Conservation (phyloP, 1,140 invertebrate genomes). For the Mycetomoellerius zeteki region DNA sequence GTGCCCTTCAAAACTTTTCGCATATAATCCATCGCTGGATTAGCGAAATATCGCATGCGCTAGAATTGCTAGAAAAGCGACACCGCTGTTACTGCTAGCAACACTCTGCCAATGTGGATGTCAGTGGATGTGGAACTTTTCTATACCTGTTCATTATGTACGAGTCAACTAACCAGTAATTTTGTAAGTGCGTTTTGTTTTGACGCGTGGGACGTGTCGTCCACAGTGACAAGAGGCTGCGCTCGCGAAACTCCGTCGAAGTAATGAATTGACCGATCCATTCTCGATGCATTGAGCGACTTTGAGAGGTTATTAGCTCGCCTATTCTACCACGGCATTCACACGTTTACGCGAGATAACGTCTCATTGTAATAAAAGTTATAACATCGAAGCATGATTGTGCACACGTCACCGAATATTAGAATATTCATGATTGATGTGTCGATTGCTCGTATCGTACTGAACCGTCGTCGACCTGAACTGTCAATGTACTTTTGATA, state of each 20-base stretch:
- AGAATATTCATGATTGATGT: not conserved
- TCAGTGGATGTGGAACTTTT: conserved; percentile 62
- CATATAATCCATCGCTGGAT: no score
- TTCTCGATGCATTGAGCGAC: not conserved
- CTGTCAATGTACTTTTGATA: conserved; percentile 9
- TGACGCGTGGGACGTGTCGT: not conserved
- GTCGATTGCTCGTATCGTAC: not conserved
- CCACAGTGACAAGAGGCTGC: not conserved
- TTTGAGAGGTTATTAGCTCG: conserved; percentile 20
- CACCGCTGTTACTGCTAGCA: no score
- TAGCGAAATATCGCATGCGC: no score
- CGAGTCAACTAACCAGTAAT: conserved; percentile 34
- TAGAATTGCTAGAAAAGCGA: no score
- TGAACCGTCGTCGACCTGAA: not conserved
- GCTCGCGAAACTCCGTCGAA: not conserved
- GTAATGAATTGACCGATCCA: not conserved
- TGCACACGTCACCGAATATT: not conserved
- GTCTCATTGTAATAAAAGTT: not conserved
- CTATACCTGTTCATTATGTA: conserved; percentile 36
- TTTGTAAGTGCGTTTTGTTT: conserved; percentile 51
- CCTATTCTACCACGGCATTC: not conserved
- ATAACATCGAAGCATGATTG: not conserved
- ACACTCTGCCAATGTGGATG: conserved; percentile 46
- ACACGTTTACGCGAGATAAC: not conserved
- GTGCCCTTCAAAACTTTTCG: no score